Conservation (phyloP, 2,113 vertebrate genomes). For the Ptychochromis oligacanthus region DNA sequence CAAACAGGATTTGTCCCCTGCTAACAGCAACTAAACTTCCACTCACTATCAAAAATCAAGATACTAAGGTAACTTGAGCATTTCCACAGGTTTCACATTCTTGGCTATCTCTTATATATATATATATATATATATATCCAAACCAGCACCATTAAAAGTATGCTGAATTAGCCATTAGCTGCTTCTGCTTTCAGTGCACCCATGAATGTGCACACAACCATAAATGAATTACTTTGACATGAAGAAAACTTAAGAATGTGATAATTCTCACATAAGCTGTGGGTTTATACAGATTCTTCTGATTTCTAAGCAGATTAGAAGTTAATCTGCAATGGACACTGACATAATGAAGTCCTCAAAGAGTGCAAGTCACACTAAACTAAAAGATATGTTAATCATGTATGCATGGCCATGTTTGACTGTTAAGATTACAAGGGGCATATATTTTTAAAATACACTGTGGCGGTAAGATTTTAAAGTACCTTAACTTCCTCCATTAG, state of each 20-base stretch:
- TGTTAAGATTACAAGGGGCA: neutral
- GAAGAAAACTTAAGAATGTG: neutral
- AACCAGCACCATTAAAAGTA: neutral
- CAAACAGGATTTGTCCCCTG: slow-evolving; percentile 39
- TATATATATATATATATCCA: neutral
- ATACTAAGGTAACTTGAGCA: neutral
- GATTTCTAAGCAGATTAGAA: neutral
- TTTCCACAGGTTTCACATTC: neutral
- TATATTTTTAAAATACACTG: rapidly evolving
- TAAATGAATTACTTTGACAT: neutral
- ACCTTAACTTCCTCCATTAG: neutral
- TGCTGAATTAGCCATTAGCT: neutral
- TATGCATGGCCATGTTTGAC: neutral
- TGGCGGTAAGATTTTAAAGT: neutral
- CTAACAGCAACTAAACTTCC: slow-evolving; percentile 37
- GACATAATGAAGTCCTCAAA: neutral
- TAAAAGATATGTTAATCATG: neutral
- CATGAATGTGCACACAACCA: neutral
- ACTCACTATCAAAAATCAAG: slow-evolving; percentile 7
- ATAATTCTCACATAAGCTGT: neutral
- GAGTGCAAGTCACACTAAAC: neutral
- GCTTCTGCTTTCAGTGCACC: neutral
- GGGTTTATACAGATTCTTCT: neutral
- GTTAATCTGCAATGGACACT: neutral
- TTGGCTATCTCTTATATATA: too few relatives aligned